A percentile compares a stretch with the other conserved stretches of the same genome.
These are phyloP conservation scores for Physocephala rufipes DNA, from an alignment of 2,888 invertebrate species.

Conservation along the genomic window DNA sequence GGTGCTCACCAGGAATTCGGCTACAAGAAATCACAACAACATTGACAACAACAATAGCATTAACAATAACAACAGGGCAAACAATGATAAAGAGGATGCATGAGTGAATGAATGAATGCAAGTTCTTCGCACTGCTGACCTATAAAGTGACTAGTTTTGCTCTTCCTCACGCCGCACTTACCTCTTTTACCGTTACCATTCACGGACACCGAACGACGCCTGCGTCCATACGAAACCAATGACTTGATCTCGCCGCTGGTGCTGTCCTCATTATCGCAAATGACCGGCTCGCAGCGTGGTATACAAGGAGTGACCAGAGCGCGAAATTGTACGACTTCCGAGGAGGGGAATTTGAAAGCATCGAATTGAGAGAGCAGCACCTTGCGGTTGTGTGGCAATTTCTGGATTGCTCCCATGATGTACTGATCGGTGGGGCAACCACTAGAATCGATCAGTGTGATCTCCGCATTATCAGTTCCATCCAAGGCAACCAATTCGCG, in stretches of 20 bases:
- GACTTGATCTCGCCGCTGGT: slow-evolving; percentile 84
- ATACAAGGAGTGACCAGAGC: slow-evolving; percentile 94
- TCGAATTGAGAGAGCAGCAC: slow-evolving; percentile 90
- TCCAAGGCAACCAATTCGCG: slow-evolving; percentile 94
- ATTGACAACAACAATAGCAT: slow-evolving; percentile 13
- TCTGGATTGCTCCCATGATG: slow-evolving; percentile 94
- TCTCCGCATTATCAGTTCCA: slow-evolving; percentile 91
- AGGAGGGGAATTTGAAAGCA: slow-evolving; percentile 96
- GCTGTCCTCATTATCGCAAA: slow-evolving; percentile 75
- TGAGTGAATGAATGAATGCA: neutral
- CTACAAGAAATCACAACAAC: slow-evolving; percentile 44
- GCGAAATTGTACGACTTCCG: slow-evolving; percentile 93
- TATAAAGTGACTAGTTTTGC: slow-evolving; percentile 1
- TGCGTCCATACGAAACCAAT: slow-evolving; percentile 85
- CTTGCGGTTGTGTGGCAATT: slow-evolving; percentile 82
- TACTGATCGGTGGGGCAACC: slow-evolving; percentile 94
- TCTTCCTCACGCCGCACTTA: slow-evolving; percentile 8
- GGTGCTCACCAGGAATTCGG: slow-evolving; percentile 56
- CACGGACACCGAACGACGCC: slow-evolving; percentile 69
- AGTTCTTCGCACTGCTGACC: slow-evolving; percentile 21
- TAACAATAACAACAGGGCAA: slow-evolving; percentile 7
- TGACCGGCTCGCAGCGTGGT: slow-evolving; percentile 91
- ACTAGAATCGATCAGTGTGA: slow-evolving; percentile 88
- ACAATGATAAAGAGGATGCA: slow-evolving; percentile 3
- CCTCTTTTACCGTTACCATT: slow-evolving; percentile 20